Percentiles rank a stretch among this genome's conserved stretches.
These are phyloP conservation scores for Malthinus flaveolus DNA, from an alignment of 2,888 invertebrate species.

Conservation along the genomic window DNA sequence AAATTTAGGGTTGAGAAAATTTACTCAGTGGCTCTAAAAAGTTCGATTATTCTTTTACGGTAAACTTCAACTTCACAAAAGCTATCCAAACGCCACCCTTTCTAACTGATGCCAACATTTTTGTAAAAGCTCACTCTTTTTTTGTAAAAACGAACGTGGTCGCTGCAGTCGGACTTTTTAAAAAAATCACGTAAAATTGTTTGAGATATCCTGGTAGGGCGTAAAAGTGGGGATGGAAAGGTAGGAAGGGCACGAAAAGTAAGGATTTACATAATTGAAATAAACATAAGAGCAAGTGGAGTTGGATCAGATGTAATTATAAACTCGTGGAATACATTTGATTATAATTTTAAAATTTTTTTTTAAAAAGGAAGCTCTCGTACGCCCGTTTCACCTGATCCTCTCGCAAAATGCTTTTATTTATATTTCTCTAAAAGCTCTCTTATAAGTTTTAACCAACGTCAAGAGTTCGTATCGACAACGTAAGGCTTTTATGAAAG, in stretches of 20 bases:
- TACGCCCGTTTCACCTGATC: background rate
- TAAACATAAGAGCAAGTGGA: slow-evolving; percentile 51
- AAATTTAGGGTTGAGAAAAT: slow-evolving; percentile 15
- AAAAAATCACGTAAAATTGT: slow-evolving; percentile 15
- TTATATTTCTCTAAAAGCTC: slow-evolving; percentile 8
- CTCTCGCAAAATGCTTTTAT: slow-evolving; percentile 4
- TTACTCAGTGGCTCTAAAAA: slow-evolving; percentile 15
- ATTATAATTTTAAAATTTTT: slow-evolving; percentile 28
- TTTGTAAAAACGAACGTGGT: no score
- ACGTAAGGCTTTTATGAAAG: slow-evolving; percentile 17
- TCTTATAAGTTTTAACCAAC: slow-evolving; percentile 10
- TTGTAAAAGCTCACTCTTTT: no score
- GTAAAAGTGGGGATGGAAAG: slow-evolving; percentile 34
- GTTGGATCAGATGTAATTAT: slow-evolving; percentile 49
- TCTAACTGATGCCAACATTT: no score
- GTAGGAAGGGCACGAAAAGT: slow-evolving; percentile 40
- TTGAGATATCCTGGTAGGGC: slow-evolving; percentile 16
- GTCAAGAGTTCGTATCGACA: slow-evolving; percentile 13
- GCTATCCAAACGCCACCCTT: no score
- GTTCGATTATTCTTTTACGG: slow-evolving; percentile 3
- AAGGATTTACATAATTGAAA: slow-evolving; percentile 50
- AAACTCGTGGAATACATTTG: slow-evolving; percentile 37
- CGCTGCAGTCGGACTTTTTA: background rate
- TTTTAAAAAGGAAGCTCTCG: background rate
- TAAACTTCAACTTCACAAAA: no score